phyloP scores from a whole-genome alignment of 1,140 invertebrate genomes.

The Saccostrea cuccullata region DNA sequence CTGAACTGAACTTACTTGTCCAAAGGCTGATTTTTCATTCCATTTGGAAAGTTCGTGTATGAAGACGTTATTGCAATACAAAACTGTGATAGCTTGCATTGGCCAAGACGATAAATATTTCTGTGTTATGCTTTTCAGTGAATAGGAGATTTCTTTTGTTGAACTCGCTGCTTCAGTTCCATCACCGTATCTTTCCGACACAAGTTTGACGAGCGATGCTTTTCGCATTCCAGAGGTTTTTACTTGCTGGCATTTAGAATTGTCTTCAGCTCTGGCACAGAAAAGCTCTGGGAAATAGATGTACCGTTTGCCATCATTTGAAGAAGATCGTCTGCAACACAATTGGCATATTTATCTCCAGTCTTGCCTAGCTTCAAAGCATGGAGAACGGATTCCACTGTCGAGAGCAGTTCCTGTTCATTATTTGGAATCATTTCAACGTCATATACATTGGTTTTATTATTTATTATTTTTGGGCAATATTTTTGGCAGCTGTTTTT shows the following conservation, averaged over 20 bases:
- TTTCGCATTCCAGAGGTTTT: background rate
- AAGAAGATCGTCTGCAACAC: too few relatives aligned
- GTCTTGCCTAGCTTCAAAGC: background rate
- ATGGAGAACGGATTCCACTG: background rate
- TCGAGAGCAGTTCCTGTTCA: background rate
- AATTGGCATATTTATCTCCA: too few relatives aligned
- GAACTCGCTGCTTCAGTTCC: background rate
- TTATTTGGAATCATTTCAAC: conserved; percentile 5
- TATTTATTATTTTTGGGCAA: background rate
- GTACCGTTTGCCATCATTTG: background rate
- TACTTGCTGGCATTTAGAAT: background rate
- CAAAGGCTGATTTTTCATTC: background rate
- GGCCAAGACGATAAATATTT: background rate
- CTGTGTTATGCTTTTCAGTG: background rate
- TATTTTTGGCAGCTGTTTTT: conserved; percentile 7
- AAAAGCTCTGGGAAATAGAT: background rate
- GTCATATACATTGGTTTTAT: background rate
- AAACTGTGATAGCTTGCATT: background rate
- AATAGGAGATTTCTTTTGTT: background rate
- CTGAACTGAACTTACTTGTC: background rate
- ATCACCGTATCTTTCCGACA: background rate
- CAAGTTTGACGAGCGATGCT: background rate
- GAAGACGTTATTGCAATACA: conserved; percentile 6
- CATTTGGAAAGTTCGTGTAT: background rate
- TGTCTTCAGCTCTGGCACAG: background rate